A percentile compares a stretch with the other conserved stretches of the same genome.
Conservation (phyloP, 92 coral and sea anemone genomes). For the Porites lobata region DNA sequence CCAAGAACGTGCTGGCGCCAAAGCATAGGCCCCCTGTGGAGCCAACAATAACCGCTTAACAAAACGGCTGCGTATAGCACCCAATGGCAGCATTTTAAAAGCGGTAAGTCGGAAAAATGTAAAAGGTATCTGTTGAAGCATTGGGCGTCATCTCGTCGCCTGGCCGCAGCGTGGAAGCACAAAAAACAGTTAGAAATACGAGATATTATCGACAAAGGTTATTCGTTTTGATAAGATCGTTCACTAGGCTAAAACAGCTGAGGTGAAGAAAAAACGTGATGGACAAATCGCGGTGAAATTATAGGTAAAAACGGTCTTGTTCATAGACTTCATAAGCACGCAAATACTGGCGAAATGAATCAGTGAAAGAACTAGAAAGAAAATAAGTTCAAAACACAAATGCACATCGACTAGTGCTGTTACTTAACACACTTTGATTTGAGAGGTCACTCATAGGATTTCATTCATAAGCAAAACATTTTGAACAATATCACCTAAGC, state of each 20-base stretch:
- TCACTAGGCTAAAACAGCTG: not conserved
- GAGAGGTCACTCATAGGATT: not conserved
- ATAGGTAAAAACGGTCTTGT: too few relatives aligned
- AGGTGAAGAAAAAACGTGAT: not conserved
- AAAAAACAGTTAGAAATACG: not conserved
- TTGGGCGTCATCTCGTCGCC: conserved; percentile 31
- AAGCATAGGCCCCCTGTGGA: conserved; percentile 46
- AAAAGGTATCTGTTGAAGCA: conserved; percentile 13
- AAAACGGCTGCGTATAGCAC: not conserved
- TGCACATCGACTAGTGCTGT: not conserved
- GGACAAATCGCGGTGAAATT: not conserved
- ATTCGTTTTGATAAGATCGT: conserved; percentile 23
- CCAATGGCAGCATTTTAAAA: conserved; percentile 30
- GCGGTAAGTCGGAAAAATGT: conserved; percentile 20
- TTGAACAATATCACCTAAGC: not conserved
- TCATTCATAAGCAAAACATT: not conserved
- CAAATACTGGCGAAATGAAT: too few relatives aligned
- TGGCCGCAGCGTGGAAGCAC: conserved; percentile 25
- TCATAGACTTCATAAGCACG: too few relatives aligned
- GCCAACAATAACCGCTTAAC: conserved; percentile 21
- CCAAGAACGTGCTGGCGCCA: conserved; percentile 59
- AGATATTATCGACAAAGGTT: conserved; percentile 12
- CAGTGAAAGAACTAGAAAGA: too few relatives aligned
- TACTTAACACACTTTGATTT: not conserved
- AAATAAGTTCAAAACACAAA: not conserved